Evolutionary conservation across 2,113 vertebrate genomes (phyloP), one percentile per base, ranked within the genome.

Genomic region (Toxotes jaculatrix): DNA sequence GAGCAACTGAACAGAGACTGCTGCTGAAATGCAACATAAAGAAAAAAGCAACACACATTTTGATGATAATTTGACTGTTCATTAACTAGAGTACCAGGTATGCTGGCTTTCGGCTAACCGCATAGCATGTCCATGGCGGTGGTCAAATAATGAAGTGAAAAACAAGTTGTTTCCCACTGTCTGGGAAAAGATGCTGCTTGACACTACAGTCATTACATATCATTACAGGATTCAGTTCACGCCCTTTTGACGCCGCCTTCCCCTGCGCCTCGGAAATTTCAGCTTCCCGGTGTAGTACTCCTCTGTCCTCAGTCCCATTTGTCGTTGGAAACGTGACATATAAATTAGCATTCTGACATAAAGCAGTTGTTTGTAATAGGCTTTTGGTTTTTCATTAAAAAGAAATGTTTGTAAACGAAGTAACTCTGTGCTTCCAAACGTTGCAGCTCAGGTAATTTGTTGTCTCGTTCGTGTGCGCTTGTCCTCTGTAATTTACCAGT

Each of bases 231-330:
- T 75, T 85, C 80, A 76, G 75, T 67, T 88, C 85, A 92, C 86
- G 89, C 87, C 93, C 86, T 89, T 85, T 71, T 82, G 76, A 82
- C 6, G 63, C 53, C 8, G 60, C 86, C 60, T 91, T 93, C 65
- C 1, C 0, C 5, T 3, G 8, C 2, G 0, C 57, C 82, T 86
- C 67, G 89, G 83, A 89, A 87, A 77, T 87, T 9, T 21, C 7
- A 12, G 0, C 0, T 9, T 10, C 40, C 7, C 1, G 1, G 10
- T 14, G 8, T 51, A 3, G n/a, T 4, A n/a, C 1, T 38, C 12
- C 4, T 40, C 9, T 4, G 13, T 21, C 7, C 19, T 12, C 34
- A 2, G 16, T 27, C 4, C 14, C 9, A 3, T 34, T 45, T 45
- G 1, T 7, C 23, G 57, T 11, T 4, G 13, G 0, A 17, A 27